A percentile compares a stretch with the other conserved stretches of the same genome.
phyloP scores from a whole-genome alignment of 2,797 vertebrate species.

The Sternotherus odoratus region DNA sequence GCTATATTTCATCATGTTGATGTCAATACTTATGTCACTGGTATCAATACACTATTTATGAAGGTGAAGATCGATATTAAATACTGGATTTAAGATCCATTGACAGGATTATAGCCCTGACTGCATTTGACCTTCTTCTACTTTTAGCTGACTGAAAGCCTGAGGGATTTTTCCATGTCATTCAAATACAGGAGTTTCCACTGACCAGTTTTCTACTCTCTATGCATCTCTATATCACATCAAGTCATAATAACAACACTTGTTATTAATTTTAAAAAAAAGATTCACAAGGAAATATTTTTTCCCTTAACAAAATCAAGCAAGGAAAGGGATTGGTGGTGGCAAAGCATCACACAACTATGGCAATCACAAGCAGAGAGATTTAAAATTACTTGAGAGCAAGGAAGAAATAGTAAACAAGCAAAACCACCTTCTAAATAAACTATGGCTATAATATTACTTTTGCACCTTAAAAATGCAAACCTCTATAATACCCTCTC shows the following conservation, averaged over 20 bases:
- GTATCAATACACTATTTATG: background rate
- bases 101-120: slow-evolving; percentile 13
- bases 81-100: slow-evolving; percentile 53
- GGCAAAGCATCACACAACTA: background rate
- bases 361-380: background rate
- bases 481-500: background rate
- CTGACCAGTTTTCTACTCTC: slow-evolving; percentile 44
- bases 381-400: background rate
- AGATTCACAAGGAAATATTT: background rate
- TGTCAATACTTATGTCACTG: slow-evolving; percentile 43
- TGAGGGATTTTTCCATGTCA: slow-evolving; percentile 78
- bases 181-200: slow-evolving; percentile 75
- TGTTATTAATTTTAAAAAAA: background rate
- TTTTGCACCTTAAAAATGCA: background rate
- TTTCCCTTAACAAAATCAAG: background rate
- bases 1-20: slow-evolving; percentile 43
- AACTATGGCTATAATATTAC: background rate
- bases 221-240: slow-evolving; percentile 12
- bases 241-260: accelerated
- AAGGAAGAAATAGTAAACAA: slow-evolving; percentile 29
- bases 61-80: slow-evolving; percentile 44
- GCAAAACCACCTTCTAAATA: slow-evolving; percentile 7
- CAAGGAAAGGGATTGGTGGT: background rate
- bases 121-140: slow-evolving; percentile 28
- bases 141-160: slow-evolving; percentile 40